Evolutionary conservation across 2,797 vertebrate species (phyloP), one percentile per base, ranked within the genome.

Genomic region (Huso huso): DNA sequence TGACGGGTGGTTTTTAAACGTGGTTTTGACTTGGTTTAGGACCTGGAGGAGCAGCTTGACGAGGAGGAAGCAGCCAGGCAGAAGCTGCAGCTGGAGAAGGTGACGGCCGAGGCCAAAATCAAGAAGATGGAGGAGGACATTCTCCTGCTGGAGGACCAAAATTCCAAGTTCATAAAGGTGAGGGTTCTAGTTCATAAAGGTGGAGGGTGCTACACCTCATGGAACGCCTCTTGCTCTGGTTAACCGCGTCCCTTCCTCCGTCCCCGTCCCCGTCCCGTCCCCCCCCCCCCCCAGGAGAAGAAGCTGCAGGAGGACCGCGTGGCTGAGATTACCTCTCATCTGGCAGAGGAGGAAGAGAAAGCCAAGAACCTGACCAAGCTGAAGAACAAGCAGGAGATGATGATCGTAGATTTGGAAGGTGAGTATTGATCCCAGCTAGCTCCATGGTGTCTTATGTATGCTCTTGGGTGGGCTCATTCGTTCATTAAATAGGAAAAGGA

Each of bases 121-220:
- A 99, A 99, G 79, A 99, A 98, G 82, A 95, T 96, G 91, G 96
- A 99, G 70, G 96, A 99, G 77, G 96, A 98, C 76, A 92, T 97
- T 72, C 85, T 98, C 6, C 80, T 95, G 64, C 74, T 98, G 6
- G 96, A 99, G 76, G 96, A 99, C 87, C 95, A 98, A 66, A 98
- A 98, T 80, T 97, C 95, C 62, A 99, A 98, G 73, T 96, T 96
- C 66, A 77, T 92, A 49, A 99, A 99, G 91, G 96, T 98, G 72
- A 83, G 82, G 11, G 15, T 49, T 6, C 7, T 8, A 51, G 12
- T 11, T 62, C 6, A 37, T 37, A 37, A 37, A 51, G 18, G 48
- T 2, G 60, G 15, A 6, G 11, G 12, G 52, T 53, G 60, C 60
- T 15, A 4, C 6, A 18, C 6, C 10, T 59, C 6, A 55, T 66